Evolutionary conservation across 2,113 vertebrate genomes (phyloP).

Genomic region (Gobiocypris rarus): DNA sequence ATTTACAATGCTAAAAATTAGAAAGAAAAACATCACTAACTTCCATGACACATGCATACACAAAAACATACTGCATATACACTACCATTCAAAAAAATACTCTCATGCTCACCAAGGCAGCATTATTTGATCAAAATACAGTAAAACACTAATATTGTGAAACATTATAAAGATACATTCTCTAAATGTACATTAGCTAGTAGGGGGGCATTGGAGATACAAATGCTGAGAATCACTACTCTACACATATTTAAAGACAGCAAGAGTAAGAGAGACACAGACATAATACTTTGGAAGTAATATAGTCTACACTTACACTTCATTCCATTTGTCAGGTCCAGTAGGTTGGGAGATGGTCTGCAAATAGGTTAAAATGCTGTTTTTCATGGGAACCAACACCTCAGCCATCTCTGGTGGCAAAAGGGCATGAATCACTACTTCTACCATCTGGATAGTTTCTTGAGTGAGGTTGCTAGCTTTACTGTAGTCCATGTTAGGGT

Average conservation of each 20-base stretch:
- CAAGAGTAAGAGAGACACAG: not conserved
- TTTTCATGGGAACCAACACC: constrained; percentile 58
- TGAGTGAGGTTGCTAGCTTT: constrained; percentile 60
- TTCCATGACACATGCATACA: too few relatives aligned
- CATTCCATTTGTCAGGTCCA: constrained; percentile 65
- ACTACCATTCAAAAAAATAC: not conserved
- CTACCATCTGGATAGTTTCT: constrained; percentile 52
- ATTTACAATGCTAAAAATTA: constrained; percentile 67
- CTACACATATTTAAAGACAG: not conserved
- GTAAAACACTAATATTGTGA: not conserved
- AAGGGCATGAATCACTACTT: constrained; percentile 56
- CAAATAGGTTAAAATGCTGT: constrained; percentile 63
- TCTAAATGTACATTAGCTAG: constrained; percentile 67
- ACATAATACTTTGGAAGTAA: not conserved
- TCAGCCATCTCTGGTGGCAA: constrained; percentile 47
- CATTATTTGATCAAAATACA: not conserved
- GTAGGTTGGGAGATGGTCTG: constrained; percentile 47
- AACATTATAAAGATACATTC: not conserved
- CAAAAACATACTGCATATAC: too few relatives aligned
- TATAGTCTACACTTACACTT: constrained; percentile 67
- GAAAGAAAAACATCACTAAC: constrained; percentile 37
- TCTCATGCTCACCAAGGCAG: not conserved
- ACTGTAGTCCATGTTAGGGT: constrained; percentile 55
- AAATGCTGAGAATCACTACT: too few relatives aligned
- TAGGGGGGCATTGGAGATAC: too few relatives aligned